Evolutionary conservation across 2,888 invertebrate species (phyloP).

Genomic region (Cylloceria caligata): DNA sequence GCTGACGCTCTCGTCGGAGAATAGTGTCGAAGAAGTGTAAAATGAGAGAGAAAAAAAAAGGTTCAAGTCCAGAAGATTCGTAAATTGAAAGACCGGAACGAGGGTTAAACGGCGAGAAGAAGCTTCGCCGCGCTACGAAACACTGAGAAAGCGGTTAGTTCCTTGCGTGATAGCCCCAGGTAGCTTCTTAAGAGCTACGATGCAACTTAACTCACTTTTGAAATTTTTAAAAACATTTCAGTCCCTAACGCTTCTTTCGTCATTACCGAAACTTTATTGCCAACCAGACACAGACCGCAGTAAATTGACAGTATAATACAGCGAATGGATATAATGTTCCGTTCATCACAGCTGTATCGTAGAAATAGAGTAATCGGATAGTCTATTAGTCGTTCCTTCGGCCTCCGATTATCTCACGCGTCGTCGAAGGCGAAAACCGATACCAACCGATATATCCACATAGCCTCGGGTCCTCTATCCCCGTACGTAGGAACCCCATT

Average conservation of each 20-base stretch:
- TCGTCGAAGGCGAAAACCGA: constrained; percentile 22
- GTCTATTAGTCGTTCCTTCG: constrained; percentile 8
- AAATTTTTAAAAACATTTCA: neutral
- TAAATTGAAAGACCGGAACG: constrained; percentile 62
- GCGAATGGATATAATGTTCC: neutral
- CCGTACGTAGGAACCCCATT: constrained; percentile 27
- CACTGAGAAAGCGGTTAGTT: constrained; percentile 18
- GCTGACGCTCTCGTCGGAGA: neutral
- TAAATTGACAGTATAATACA: constrained; percentile 54
- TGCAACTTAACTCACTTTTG: constrained; percentile 3
- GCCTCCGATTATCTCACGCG: neutral
- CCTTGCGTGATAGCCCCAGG: constrained; percentile 61
- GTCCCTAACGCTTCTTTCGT: constrained; percentile 1
- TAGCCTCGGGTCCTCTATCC: constrained; percentile 9
- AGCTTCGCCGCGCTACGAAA: neutral
- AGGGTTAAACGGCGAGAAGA: constrained; percentile 43
- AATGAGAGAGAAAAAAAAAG: constrained; percentile 30
- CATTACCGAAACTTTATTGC: constrained; percentile 49
- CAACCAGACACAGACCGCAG: constrained; percentile 30
- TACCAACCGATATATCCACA: neutral
- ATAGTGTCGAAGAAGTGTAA: constrained; percentile 43
- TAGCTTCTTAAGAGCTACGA: constrained; percentile 26
- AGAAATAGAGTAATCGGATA: constrained; percentile 53
- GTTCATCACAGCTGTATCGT: constrained; percentile 11
- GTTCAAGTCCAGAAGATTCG: constrained; percentile 21